Evolutionary conservation across 1,140 invertebrate genomes (phyloP).

Genomic region (Drosophila navojoa): DNA sequence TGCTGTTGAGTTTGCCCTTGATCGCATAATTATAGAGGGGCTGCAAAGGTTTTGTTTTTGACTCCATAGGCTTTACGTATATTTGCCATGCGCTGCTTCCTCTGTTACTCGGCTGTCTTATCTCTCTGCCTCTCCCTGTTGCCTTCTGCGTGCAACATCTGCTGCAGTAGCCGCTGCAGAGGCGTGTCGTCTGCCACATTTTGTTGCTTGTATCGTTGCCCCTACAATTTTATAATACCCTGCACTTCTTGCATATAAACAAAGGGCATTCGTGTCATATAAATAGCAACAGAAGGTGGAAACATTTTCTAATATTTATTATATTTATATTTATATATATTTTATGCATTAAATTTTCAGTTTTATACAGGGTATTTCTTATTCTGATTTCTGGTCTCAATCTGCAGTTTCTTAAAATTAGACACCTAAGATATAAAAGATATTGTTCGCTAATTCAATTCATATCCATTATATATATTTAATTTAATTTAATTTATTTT

Average conservation of each 20-base stretch:
- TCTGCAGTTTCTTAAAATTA: too few relatives aligned
- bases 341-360: too few relatives aligned
- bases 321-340: too few relatives aligned
- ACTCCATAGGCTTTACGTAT: constrained; percentile 18
- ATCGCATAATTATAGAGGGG: constrained; percentile 57
- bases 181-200: constrained; percentile 37
- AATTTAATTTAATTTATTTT: too few relatives aligned
- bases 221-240: constrained; percentile 20
- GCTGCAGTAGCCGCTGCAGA: constrained; percentile 42
- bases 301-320: too few relatives aligned
- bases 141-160: constrained; percentile 40
- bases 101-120: neutral
- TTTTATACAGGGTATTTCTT: too few relatives aligned
- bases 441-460: too few relatives aligned
- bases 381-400: too few relatives aligned
- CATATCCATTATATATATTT: too few relatives aligned
- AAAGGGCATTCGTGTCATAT: neutral
- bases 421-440: too few relatives aligned
- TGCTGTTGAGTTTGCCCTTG: constrained; percentile 36
- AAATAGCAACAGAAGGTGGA: neutral
- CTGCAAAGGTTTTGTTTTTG: constrained; percentile 13
- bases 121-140: neutral
- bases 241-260: neutral
- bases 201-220: constrained; percentile 27
- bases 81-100: constrained; percentile 25